Evolutionary conservation across 2,797 vertebrate genomes (phyloP), one percentile per base, ranked within the genome.

Genomic region (Kryptopterus vitreolus): DNA sequence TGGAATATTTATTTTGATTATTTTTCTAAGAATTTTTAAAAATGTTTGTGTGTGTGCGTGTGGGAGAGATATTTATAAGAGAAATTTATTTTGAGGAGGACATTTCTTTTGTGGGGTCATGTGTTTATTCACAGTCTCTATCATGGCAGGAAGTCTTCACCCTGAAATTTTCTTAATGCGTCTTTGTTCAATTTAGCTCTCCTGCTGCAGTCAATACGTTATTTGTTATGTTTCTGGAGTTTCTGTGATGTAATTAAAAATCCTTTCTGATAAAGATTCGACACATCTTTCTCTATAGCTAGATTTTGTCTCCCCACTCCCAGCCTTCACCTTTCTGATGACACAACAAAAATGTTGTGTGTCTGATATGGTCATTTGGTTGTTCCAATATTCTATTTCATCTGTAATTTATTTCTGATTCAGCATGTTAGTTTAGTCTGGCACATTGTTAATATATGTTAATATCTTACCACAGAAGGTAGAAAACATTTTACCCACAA

Each of bases 341-440:
- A n/a, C n/a, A n/a, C n/a, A n/a, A n/a, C n/a, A n/a, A 78, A 57
- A 82, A 74, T 82, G 84, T 87, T 88, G 81, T 85, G 13, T 7
- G 26, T 38, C 15, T 15, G 20, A 57, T 58, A 13, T 57, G 1
- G 20, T 15, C 53, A 20, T 43, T 58, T 74, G n/a, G 15, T 58
- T 48, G 3, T 55, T 13, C 22, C 33, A 16, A 16, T 52, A n/a
- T 38, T 74, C 13, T 43, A 58, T 11, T 50, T 63, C 26, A 55
- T n/a, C 43, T 69, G 24, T 8, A 26, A 43, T 74, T 58, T 58
- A 3, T 24, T 69, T 69, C 24, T 48, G 43, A 29, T 29, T 48
- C 11, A n/a, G 50, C 20, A 58, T 59, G 58, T 58, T 53, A 16
- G 52, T 55, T 53, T 72, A 43, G 18, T 58, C 22, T 58, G 18